These are phyloP conservation scores for Ericerus pela DNA, from an alignment of 1,140 invertebrate species.

Conservation along the genomic window DNA sequence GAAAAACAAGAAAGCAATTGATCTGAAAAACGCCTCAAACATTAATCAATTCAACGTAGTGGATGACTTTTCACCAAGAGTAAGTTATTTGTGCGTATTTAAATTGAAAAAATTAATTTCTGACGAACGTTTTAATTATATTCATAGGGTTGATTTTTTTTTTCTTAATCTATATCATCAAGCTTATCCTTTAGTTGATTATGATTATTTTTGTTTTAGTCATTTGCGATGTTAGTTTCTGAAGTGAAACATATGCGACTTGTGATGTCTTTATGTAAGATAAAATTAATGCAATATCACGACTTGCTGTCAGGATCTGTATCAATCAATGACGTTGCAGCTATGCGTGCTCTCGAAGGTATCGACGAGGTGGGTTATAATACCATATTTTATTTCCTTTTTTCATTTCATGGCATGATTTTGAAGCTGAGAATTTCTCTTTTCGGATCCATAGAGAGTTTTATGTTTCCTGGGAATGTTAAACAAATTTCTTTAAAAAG, in stretches of 20 bases:
- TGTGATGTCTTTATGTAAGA: constrained; percentile 30
- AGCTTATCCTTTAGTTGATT: constrained; percentile 8
- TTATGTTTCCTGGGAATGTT: too few relatives aligned
- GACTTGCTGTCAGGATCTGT: constrained; percentile 28
- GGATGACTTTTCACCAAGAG: constrained; percentile 14
- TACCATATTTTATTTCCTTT: constrained; percentile 19
- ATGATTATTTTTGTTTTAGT: constrained; percentile 25
- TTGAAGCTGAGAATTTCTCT: too few relatives aligned
- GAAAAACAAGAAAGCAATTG: constrained; percentile 25
- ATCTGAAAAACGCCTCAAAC: constrained; percentile 23
- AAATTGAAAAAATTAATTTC: constrained; percentile 20
- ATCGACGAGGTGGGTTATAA: constrained; percentile 30
- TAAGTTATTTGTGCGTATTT: too few relatives aligned
- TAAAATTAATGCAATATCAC: constrained; percentile 31
- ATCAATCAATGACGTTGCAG: constrained; percentile 24
- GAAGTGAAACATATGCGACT: constrained; percentile 32
- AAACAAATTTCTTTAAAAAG: too few relatives aligned
- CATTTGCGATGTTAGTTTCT: constrained; percentile 29
- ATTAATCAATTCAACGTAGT: constrained; percentile 15
- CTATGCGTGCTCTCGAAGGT: constrained; percentile 30
- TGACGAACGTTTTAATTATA: constrained; percentile 23
- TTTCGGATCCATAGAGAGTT: too few relatives aligned
- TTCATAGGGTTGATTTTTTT: constrained; percentile 15
- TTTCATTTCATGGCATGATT: constrained; percentile 24
- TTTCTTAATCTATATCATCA: constrained; percentile 26